phyloP scores from a whole-genome alignment of 2,113 vertebrate genomes.

The Manacus vitellinus region DNA sequence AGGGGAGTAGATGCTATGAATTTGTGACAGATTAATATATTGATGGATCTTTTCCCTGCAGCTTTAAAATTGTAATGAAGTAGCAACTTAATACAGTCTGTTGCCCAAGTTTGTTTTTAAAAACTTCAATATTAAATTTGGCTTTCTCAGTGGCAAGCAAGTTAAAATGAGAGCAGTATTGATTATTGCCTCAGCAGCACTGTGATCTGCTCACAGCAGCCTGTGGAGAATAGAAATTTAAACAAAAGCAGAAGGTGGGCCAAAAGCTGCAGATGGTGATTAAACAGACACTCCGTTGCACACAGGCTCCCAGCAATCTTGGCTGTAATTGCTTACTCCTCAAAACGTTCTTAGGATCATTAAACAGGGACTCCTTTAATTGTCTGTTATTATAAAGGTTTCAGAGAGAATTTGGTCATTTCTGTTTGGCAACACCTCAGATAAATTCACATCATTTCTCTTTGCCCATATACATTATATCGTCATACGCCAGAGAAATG shows the following conservation, averaged over 20 bases:
- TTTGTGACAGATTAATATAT: neutral
- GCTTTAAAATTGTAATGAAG: neutral
- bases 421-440: neutral
- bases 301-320: neutral
- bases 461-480: neutral
- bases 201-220: neutral
- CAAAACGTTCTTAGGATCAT: neutral
- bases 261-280: constrained; percentile 31
- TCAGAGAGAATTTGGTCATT: neutral
- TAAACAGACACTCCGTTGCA: neutral
- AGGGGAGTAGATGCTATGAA: neutral
- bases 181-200: neutral
- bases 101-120: neutral
- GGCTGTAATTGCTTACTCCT: neutral
- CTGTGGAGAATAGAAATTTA: neutral
- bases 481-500: neutral
- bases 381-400: neutral
- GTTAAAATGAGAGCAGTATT: constrained; percentile 14
- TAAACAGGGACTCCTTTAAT: constrained; percentile 1
- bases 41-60: neutral
- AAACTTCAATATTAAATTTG: neutral
- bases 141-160: neutral
- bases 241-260: constrained; percentile 26
- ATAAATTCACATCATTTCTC: neutral
- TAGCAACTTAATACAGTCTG: neutral